Evolutionary conservation across 2,888 invertebrate genomes (phyloP).

Genomic region (Mesochorus sp.): DNA sequence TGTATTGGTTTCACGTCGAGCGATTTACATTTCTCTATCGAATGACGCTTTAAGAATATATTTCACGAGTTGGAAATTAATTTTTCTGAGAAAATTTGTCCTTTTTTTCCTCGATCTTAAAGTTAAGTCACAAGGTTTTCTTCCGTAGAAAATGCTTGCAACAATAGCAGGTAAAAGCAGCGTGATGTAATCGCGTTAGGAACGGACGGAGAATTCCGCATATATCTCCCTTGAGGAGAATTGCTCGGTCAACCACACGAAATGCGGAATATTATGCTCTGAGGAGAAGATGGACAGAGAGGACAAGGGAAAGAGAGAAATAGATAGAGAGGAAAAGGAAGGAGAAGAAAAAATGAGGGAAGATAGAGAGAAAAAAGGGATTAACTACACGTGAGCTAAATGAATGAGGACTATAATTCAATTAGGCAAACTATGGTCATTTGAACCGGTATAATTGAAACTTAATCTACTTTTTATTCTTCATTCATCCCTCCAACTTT

Average conservation of each 20-base stretch:
- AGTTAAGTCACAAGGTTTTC: not conserved
- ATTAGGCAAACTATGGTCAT: not conserved
- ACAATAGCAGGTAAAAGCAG: not conserved
- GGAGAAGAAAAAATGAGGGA: not conserved
- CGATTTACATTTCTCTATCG: not conserved
- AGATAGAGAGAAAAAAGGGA: not conserved
- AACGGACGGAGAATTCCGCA: conserved; percentile 7
- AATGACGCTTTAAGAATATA: not conserved
- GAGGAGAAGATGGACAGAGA: not conserved
- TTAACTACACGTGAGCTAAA: not conserved
- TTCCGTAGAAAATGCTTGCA: not conserved
- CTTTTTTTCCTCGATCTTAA: not conserved
- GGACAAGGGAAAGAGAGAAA: not conserved
- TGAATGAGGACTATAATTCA: conserved; percentile 1
- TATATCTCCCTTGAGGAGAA: conserved; percentile 18
- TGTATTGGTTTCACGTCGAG: no score
- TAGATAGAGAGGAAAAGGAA: not conserved
- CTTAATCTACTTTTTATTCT: no score
- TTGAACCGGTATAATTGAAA: no score
- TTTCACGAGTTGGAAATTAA: not conserved
- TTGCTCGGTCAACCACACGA: conserved; percentile 8
- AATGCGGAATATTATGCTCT: conserved; percentile 22
- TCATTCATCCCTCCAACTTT: no score
- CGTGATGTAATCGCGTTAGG: conserved; percentile 15
- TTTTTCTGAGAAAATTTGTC: not conserved